Evolutionary conservation across 2,113 vertebrate genomes (phyloP), one percentile per base, ranked within the genome.

Genomic region (Pedetes capensis): DNA sequence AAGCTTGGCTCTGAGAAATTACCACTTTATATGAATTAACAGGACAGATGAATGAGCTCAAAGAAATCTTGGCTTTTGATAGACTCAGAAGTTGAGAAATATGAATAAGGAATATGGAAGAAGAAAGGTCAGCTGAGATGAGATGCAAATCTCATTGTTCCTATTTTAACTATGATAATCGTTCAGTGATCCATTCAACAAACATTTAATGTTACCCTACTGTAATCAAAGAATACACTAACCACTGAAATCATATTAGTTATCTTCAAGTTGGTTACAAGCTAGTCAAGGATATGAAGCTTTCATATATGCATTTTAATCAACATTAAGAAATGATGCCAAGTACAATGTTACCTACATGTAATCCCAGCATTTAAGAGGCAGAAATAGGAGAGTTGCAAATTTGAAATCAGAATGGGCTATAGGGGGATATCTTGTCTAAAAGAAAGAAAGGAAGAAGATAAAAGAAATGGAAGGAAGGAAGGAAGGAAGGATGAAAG

Each of bases 1-100:
- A 98, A 98, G 96, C 96, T 95, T 95, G 92, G 87, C 91, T 96
- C 85, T 90, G 92, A 96, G 94, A 97, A 97, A 96, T 94, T 85
- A 94, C 94, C 96, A 97, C 96, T 98, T 98, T 97, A 96, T 91
- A 96, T 92, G 96, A 97, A 98, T 97, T 97, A 98, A 95, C 94
- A 85, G 95, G 93, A 96, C 87, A 97, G 96, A 95, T 88, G 84
- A 96, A 95, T 95, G 96, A 95, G 94, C 96, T 94, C 84, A 95
- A 95, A 93, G 92, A 96, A 96, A 14, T 49, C 37, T 95, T 75
- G 69, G 37, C 39, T 96, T 97, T 97, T 84, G 71, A 91, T 95
- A 93, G 68, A 75, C 76, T 97, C 61, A 66, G 71, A 96, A 92
- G 74, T 74, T 66, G 74, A 85, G 78, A 92, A 90, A 93, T 47